phyloP scores from a whole-genome alignment of 2,888 invertebrate species.

The Tipula unca region DNA sequence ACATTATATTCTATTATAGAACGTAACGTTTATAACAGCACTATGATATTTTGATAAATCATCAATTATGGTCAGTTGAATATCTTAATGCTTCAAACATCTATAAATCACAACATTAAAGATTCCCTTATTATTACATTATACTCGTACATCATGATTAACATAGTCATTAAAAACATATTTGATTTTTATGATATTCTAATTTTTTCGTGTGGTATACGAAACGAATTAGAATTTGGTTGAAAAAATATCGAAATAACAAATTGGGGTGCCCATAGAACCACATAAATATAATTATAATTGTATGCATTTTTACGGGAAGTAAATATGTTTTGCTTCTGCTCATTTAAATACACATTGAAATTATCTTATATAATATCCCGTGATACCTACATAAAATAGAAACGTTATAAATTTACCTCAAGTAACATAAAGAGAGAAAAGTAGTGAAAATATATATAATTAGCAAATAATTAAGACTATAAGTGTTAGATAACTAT shows the following conservation, averaged over 20 bases:
- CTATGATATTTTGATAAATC: not conserved
- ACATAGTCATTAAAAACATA: not conserved
- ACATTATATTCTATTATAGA: not conserved
- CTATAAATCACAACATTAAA: not conserved
- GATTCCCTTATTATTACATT: not conserved
- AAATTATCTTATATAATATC: not conserved
- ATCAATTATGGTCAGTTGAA: not conserved
- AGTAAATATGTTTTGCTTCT: not conserved
- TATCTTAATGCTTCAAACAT: not conserved
- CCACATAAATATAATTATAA: not conserved
- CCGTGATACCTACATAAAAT: not conserved
- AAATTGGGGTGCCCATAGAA: not conserved
- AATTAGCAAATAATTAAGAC: slow-evolving; percentile 8
- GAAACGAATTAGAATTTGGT: not conserved
- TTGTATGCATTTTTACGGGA: not conserved
- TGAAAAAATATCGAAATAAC: not conserved
- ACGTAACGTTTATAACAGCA: not conserved
- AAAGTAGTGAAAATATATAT: not conserved
- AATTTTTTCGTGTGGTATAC: not conserved
- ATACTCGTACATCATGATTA: not conserved
- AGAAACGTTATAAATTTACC: not conserved
- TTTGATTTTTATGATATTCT: not conserved
- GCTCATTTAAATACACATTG: not conserved
- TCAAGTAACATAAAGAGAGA: not conserved
- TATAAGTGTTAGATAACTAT: not conserved